These are phyloP conservation scores for Cylas formicarius DNA, from an alignment of 1,140 invertebrate genomes.

Conservation along the genomic window DNA sequence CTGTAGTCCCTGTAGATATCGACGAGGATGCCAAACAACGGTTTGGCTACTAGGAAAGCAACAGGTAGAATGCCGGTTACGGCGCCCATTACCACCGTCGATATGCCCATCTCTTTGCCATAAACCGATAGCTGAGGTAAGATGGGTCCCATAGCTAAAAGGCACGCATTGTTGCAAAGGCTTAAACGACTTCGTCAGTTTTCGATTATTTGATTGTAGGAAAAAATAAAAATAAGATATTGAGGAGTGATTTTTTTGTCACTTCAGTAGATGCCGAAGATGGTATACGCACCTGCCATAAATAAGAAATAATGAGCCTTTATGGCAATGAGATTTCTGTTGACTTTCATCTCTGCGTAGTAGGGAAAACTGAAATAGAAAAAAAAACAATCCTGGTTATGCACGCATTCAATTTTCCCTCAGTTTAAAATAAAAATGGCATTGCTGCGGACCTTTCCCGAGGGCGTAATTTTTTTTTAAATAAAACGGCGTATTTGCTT, in stretches of 20 bases:
- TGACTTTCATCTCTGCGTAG: conserved; percentile 50
- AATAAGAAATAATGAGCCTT: conserved; percentile 77
- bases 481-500: too few species aligned
- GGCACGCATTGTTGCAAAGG: too few species aligned
- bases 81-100: conserved; percentile 61
- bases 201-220: too few species aligned
- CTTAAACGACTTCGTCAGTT: too few species aligned
- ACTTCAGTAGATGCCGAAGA: conserved; percentile 1
- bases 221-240: conserved; percentile 30
- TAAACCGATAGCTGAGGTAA: conserved; percentile 66
- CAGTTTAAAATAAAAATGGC: too few species aligned
- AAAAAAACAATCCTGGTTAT: neutral
- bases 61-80: conserved; percentile 63
- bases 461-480: too few species aligned
- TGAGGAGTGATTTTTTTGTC: neutral
- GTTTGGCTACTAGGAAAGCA: conserved; percentile 64
- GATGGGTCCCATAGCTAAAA: conserved; percentile 68
- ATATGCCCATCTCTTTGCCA: conserved; percentile 68
- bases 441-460: too few species aligned
- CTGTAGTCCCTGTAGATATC: conserved; percentile 56
- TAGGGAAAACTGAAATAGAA: too few species aligned
- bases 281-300: conserved; percentile 60
- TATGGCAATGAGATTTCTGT: conserved; percentile 59
- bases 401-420: neutral
- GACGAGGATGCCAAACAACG: conserved; percentile 60